Conservation (phyloP, 2,888 invertebrate species). For the Venusia cambrica region DNA sequence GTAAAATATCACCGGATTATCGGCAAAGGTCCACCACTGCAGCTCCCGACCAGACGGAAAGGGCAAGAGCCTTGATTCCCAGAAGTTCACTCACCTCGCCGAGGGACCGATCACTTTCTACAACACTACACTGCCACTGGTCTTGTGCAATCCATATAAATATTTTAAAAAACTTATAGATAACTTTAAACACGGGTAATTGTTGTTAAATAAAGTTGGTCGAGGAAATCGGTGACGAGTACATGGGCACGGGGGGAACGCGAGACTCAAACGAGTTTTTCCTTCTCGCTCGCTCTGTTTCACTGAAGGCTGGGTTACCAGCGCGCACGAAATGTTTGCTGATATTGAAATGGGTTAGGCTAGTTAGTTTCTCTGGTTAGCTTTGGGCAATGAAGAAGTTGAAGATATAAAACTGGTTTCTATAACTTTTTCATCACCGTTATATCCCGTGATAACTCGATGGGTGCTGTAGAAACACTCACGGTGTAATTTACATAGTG, state of each 20-base stretch:
- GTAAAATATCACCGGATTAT: no score
- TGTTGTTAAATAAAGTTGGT: constrained; percentile 60
- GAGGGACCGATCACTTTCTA: constrained; percentile 48
- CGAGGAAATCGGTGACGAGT: constrained; percentile 54
- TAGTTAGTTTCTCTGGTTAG: no score
- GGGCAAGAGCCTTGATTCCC: constrained; percentile 52
- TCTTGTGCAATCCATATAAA: constrained; percentile 27
- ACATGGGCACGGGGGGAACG: constrained; percentile 39
- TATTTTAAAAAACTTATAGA: constrained; percentile 47
- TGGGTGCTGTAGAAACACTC: no score
- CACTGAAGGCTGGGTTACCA: constrained; percentile 50
- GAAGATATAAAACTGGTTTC: no score
- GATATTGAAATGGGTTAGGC: no score
- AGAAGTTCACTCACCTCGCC: constrained; percentile 65
- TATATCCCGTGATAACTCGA: no score
- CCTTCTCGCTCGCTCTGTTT: constrained; percentile 64
- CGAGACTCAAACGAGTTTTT: constrained; percentile 59
- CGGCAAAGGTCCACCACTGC: constrained; percentile 28
- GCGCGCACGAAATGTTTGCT: no score
- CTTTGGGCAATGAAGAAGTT: no score
- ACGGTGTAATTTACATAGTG: no score
- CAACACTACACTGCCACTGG: constrained; percentile 41
- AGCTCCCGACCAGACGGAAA: constrained; percentile 44
- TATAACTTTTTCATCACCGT: no score
- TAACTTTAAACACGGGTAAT: constrained; percentile 48